Evolutionary conservation across 2,888 invertebrate species (phyloP).

Genomic region (Alsophila aescularia): DNA sequence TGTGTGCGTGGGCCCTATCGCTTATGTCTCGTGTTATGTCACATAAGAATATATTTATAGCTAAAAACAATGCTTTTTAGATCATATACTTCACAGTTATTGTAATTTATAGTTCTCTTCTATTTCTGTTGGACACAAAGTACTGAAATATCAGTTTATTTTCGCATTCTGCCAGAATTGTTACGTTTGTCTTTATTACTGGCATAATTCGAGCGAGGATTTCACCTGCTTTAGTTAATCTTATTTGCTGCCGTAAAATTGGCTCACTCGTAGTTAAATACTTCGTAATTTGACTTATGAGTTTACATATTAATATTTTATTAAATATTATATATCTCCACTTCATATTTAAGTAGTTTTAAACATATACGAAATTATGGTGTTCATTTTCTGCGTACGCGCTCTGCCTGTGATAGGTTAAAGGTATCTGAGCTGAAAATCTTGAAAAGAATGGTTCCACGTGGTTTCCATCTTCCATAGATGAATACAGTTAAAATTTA

Average conservation of each 20-base stretch:
- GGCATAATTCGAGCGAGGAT: conserved; percentile 1
- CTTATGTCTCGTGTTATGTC: conserved; percentile 28
- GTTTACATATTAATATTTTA: background rate
- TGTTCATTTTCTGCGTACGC: no score
- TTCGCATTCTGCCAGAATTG: background rate
- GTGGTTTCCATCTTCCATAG: no score
- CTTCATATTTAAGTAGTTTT: no score
- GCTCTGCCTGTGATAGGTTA: no score
- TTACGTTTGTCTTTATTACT: conserved; percentile 3
- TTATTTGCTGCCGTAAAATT: conserved; percentile 7
- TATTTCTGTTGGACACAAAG: conserved; percentile 17
- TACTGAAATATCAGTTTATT: conserved; percentile 3
- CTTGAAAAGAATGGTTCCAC: no score
- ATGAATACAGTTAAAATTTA: no score
- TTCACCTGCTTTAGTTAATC: conserved; percentile 10
- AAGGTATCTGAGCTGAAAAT: no score
- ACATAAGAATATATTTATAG: conserved; percentile 33
- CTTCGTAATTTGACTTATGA: conserved; percentile 1
- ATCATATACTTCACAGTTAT: conserved; percentile 30
- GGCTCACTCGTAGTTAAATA: background rate
- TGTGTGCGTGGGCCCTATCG: conserved; percentile 19
- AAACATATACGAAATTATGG: no score
- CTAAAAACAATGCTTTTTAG: conserved; percentile 30
- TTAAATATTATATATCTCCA: no score
- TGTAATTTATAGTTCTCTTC: conserved; percentile 19